phyloP scores from a whole-genome alignment of 2,888 invertebrate species.

The Pristionchus mayeri region DNA sequence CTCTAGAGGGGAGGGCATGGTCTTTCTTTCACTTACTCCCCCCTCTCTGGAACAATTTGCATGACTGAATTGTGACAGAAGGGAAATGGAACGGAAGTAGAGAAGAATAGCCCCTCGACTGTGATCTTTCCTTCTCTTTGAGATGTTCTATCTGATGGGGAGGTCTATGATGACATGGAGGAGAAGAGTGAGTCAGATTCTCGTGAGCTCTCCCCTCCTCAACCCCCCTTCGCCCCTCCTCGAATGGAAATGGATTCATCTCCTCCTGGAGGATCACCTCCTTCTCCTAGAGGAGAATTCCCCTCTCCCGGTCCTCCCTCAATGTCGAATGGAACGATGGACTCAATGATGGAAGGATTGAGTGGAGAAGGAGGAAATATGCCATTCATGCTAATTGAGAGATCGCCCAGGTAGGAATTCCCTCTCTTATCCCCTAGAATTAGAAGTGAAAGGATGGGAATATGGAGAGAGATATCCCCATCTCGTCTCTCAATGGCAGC shows the following conservation, averaged over 20 bases:
- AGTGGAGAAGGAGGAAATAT: slow-evolving; percentile 10
- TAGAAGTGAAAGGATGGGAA: too few species aligned
- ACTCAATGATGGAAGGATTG: slow-evolving; percentile 14
- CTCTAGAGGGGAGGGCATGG: not conserved
- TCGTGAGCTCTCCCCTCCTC: slow-evolving; percentile 32
- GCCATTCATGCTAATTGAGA: not conserved
- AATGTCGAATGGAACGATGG: slow-evolving; percentile 22
- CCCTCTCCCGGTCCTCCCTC: slow-evolving; percentile 13
- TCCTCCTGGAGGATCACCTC: slow-evolving; percentile 37
- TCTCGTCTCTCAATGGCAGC: not conserved
- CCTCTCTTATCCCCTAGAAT: not conserved
- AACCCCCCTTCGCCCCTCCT: slow-evolving; percentile 40
- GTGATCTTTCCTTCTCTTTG: not conserved
- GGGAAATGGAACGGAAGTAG: too few species aligned
- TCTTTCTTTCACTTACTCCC: not conserved
- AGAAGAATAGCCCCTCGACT: not conserved
- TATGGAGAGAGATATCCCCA: not conserved
- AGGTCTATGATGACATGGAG: slow-evolving; percentile 5
- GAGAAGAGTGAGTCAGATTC: not conserved
- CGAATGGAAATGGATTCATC: slow-evolving; percentile 16
- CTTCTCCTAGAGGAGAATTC: not conserved
- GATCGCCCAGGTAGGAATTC: slow-evolving; percentile 2
- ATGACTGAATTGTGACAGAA: too few species aligned
- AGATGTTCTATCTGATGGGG: slow-evolving; percentile 15
- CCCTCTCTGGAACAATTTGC: not conserved